Evolutionary conservation across 2,113 vertebrate species (phyloP).

Genomic region (Bambusicola thoracicus): DNA sequence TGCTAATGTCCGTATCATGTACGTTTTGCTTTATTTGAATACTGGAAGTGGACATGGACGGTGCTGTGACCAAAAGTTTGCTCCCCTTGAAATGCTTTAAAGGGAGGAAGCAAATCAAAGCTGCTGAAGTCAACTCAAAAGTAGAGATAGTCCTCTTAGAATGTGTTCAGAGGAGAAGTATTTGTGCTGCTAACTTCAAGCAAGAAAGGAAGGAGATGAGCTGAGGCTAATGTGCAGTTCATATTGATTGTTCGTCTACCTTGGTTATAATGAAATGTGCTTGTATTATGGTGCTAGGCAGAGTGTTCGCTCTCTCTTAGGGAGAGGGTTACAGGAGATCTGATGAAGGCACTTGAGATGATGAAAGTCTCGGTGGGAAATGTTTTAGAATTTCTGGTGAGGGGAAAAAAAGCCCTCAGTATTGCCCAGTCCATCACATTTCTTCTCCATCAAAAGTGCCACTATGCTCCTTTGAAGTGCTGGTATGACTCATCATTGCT

Average conservation of each 20-base stretch:
- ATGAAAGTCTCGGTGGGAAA: neutral
- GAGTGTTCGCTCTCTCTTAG: neutral
- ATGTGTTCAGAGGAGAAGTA: neutral
- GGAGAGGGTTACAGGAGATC: neutral
- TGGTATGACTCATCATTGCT: neutral
- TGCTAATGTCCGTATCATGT: neutral
- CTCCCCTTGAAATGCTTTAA: neutral
- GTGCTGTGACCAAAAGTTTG: neutral
- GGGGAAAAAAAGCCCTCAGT: fast-evolving
- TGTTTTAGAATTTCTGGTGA: neutral
- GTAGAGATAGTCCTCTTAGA: neutral
- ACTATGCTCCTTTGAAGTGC: neutral
- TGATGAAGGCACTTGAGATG: constrained; percentile 14
- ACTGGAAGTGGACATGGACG: neutral
- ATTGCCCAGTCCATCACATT: neutral
- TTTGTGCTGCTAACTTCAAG: neutral
- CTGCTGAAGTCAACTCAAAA: neutral
- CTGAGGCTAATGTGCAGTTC: neutral
- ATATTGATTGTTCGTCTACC: neutral
- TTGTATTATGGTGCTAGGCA: neutral
- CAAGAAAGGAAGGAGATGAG: neutral
- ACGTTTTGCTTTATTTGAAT: neutral
- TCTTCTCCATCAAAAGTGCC: neutral
- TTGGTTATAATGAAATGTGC: neutral
- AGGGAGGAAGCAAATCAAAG: neutral